Evolutionary conservation across 2,113 vertebrate genomes (phyloP).

Genomic region (Chroicocephalus ridibundus): DNA sequence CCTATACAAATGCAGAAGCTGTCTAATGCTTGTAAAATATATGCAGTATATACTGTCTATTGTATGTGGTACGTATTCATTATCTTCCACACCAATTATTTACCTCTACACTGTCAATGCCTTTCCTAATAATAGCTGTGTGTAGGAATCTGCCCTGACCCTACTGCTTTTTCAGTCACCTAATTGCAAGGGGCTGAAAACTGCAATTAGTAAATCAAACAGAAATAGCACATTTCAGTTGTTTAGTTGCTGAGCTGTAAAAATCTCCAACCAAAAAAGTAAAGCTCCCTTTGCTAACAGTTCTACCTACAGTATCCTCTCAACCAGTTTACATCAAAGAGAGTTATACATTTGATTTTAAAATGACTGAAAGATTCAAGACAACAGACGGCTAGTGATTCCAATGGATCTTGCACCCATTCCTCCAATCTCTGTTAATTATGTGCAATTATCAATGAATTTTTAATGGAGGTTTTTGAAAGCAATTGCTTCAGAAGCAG

Average conservation of each 20-base stretch:
- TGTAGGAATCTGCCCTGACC: neutral
- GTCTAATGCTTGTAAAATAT: neutral
- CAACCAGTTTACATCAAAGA: neutral
- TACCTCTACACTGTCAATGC: neutral
- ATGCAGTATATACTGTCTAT: neutral
- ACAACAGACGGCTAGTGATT: neutral
- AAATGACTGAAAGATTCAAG: neutral
- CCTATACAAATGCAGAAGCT: neutral
- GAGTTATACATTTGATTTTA: neutral
- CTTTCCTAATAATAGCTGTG: neutral
- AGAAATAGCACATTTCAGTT: neutral
- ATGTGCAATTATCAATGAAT: constrained; percentile 8
- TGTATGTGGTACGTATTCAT: neutral
- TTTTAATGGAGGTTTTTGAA: constrained; percentile 31
- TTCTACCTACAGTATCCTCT: neutral
- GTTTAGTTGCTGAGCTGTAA: neutral
- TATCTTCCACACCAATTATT: neutral
- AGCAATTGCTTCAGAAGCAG: constrained; percentile 20
- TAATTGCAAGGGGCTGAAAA: neutral
- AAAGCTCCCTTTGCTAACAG: neutral
- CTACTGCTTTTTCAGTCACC: neutral
- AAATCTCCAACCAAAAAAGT: neutral
- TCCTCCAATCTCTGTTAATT: neutral
- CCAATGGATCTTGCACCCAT: neutral
- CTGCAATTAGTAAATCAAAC: neutral